Evolutionary conservation across 1,140 invertebrate genomes (phyloP).

Genomic region (Anthonomus grandis): DNA sequence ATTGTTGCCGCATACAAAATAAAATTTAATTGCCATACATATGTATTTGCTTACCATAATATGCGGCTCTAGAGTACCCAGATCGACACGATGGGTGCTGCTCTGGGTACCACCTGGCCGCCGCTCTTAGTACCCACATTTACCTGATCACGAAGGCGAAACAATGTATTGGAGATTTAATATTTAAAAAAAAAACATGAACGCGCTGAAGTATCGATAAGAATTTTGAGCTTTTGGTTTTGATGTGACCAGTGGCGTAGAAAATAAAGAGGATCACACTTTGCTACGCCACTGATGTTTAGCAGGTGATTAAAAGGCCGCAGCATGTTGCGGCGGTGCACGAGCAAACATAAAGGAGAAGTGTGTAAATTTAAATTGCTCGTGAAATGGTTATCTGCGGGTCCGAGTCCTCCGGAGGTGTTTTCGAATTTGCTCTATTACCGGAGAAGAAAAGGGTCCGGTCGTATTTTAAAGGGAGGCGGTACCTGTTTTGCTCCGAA

Average conservation of each 20-base stretch:
- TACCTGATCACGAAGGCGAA: slow-evolving; percentile 33
- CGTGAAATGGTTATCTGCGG: slow-evolving; percentile 30
- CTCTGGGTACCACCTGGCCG: slow-evolving; percentile 28
- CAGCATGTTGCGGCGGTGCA: no score
- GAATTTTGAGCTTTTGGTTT: background rate
- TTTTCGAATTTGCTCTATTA: slow-evolving; percentile 30
- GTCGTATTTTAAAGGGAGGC: no score
- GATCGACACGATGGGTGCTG: no score
- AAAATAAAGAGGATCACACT: background rate
- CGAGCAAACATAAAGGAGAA: slow-evolving; percentile 29
- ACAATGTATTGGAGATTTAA: slow-evolving; percentile 29
- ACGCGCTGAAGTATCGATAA: background rate
- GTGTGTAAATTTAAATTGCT: slow-evolving; percentile 32
- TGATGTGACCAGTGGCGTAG: slow-evolving; percentile 10
- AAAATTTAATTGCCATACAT: no score
- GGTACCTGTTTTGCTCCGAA: no score
- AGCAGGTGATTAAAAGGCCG: slow-evolving; percentile 30
- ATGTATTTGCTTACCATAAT: no score
- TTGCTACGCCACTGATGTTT: slow-evolving; percentile 16
- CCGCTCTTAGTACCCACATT: slow-evolving; percentile 31
- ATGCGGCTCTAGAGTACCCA: no score
- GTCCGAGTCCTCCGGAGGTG: slow-evolving; percentile 29
- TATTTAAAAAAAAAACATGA: slow-evolving; percentile 25
- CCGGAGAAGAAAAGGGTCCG: no score
- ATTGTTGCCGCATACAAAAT: no score